Evolutionary conservation across 2,797 vertebrate species (phyloP).

Genomic region (Brachyalestes nurse): DNA sequence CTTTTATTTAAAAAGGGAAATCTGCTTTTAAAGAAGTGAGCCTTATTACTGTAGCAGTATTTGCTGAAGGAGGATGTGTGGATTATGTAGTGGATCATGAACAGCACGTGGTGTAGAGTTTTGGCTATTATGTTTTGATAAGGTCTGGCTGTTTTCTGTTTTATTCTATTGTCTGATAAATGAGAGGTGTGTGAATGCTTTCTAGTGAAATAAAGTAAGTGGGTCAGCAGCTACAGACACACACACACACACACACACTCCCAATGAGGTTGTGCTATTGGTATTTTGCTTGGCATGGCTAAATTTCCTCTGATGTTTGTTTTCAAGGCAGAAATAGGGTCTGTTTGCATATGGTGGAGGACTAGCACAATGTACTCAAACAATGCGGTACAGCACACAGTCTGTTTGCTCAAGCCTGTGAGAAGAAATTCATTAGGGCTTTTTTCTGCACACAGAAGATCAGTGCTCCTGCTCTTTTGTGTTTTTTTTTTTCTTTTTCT

Average conservation of each 20-base stretch:
- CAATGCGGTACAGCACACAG: conserved; percentile 69
- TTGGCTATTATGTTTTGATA: conserved; percentile 34
- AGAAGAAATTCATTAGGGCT: conserved; percentile 38
- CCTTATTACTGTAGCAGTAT: conserved; percentile 29
- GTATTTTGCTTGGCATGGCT: conserved; percentile 24
- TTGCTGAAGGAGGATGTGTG: conserved; percentile 45
- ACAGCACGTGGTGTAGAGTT: conserved; percentile 32
- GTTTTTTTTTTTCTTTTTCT: conserved; percentile 2
- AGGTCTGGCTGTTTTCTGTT: conserved; percentile 13
- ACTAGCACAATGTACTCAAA: conserved; percentile 68
- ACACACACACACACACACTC: background rate
- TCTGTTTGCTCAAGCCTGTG: conserved; percentile 60
- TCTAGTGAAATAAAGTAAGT: conserved; percentile 9
- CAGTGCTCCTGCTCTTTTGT: background rate
- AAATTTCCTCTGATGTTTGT: conserved; percentile 67
- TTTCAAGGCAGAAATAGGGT: conserved; percentile 69
- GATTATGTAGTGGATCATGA: conserved; percentile 16
- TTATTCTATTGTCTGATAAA: conserved; percentile 30
- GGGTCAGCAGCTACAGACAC: conserved; percentile 23
- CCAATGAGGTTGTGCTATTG: conserved; percentile 8
- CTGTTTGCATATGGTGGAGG: conserved; percentile 80
- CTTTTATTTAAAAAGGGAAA: too few species aligned
- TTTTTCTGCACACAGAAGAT: conserved; percentile 27
- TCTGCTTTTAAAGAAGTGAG: background rate
- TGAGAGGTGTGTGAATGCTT: conserved; percentile 15